Conservation (phyloP, 2,888 invertebrate genomes). For the Neelides folsomi region DNA sequence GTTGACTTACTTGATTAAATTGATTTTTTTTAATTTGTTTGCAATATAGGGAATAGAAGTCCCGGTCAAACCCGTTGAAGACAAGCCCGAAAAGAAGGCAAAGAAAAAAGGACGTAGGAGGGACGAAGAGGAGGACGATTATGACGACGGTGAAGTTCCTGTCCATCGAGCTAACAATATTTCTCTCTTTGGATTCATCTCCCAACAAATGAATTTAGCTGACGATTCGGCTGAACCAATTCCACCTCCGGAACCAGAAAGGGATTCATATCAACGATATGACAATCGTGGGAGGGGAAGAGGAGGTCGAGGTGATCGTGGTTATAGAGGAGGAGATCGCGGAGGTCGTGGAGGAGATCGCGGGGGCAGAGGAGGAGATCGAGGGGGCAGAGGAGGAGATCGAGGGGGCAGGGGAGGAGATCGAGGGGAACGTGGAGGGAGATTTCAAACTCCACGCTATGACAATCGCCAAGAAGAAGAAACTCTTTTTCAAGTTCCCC, state of each 20-base stretch:
- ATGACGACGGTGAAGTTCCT: background rate
- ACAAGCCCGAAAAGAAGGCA: slow-evolving; percentile 3
- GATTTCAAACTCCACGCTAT: background rate
- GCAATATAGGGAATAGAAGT: slow-evolving; percentile 2
- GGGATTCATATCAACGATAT: background rate
- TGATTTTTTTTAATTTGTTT: no score
- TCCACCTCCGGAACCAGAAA: background rate
- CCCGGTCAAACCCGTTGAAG: background rate
- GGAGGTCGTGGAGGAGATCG: background rate
- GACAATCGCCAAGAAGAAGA: background rate
- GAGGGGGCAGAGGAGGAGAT: background rate
- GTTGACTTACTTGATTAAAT: no score
- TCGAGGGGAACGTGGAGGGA: background rate
- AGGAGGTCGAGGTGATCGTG: background rate
- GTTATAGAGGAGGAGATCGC: slow-evolving; percentile 2
- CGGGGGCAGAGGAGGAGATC: background rate
- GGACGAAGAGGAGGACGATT: background rate
- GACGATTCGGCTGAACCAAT: background rate
- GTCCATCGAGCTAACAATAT: background rate
- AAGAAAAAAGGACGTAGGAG: background rate
- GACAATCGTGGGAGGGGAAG: background rate
- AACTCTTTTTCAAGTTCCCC: background rate
- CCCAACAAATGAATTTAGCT: slow-evolving; percentile 4
- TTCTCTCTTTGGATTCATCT: slow-evolving; percentile 6
- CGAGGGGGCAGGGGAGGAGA: background rate